These are phyloP conservation scores for Resseliella maxima DNA, from an alignment of 2,888 invertebrate species.

Conservation along the genomic window DNA sequence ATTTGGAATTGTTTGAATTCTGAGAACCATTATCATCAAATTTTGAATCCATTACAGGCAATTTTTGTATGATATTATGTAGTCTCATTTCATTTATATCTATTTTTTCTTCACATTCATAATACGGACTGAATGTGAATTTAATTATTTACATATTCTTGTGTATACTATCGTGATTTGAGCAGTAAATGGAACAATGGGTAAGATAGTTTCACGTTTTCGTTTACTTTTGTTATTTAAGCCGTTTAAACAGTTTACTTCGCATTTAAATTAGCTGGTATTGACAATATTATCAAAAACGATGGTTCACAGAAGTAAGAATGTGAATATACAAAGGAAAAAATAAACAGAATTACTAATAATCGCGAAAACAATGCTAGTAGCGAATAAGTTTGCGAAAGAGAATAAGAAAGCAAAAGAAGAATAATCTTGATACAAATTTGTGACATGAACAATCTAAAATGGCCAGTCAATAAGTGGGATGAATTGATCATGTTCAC, in stretches of 20 bases:
- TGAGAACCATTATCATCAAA: no score
- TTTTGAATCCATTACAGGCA: no score
- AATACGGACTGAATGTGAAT: no score
- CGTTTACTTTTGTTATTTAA: no score
- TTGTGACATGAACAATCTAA: slow-evolving; percentile 56
- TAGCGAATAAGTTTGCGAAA: not conserved
- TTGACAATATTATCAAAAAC: slow-evolving; percentile 22
- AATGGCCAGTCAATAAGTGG: slow-evolving; percentile 40
- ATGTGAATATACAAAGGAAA: not conserved
- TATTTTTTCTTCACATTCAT: no score
- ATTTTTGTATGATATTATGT: no score
- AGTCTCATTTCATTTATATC: no score
- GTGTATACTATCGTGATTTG: no score
- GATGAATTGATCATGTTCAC: slow-evolving; percentile 56
- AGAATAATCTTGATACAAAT: slow-evolving; percentile 54
- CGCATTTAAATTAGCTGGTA: not conserved
- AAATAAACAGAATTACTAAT: not conserved
- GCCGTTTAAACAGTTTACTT: not conserved
- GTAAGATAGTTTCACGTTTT: not conserved
- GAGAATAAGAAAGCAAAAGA: not conserved
- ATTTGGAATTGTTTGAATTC: no score
- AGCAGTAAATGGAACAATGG: no score
- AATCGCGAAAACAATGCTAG: not conserved
- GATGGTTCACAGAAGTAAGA: not conserved
- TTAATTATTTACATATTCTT: no score